Evolutionary conservation across 2,797 vertebrate species (phyloP).

Genomic region (Phaenicophaeus curvirostris): DNA sequence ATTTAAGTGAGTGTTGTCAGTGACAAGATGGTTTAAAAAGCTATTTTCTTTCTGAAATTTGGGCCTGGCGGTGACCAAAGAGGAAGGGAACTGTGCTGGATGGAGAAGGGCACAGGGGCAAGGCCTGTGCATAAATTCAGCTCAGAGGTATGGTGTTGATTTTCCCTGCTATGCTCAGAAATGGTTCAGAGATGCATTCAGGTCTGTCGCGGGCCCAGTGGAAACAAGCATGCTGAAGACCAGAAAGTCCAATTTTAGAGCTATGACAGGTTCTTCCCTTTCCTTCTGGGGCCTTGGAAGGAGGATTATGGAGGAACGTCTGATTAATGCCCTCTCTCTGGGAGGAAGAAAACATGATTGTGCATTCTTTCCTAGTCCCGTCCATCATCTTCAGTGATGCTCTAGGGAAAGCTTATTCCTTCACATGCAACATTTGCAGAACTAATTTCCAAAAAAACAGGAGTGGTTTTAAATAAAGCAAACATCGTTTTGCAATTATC

Average conservation of each 20-base stretch:
- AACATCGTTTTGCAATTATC: constrained; percentile 33
- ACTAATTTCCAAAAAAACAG: constrained; percentile 28
- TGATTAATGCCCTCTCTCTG: constrained; percentile 60
- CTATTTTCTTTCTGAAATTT: background rate
- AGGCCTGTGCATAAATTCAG: background rate
- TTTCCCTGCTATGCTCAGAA: background rate
- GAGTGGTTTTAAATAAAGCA: background rate
- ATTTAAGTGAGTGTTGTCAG: background rate
- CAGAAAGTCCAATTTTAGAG: background rate
- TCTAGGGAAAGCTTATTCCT: constrained; percentile 43
- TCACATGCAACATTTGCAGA: constrained; percentile 45
- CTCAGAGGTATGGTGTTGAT: background rate
- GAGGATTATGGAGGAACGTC: constrained; percentile 36
- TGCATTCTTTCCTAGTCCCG: constrained; percentile 35
- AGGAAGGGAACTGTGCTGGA: background rate
- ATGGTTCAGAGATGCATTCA: background rate
- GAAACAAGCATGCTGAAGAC: constrained; percentile 9
- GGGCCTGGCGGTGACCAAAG: background rate
- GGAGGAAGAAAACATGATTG: constrained; percentile 48
- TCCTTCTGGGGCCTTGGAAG: constrained; percentile 25
- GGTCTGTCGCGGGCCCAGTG: background rate
- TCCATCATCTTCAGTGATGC: constrained; percentile 15
- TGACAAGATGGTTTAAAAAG: background rate
- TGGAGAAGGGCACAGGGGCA: background rate
- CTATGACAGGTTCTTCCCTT: constrained; percentile 5